Evolutionary conservation across 1,140 invertebrate species (phyloP).

Genomic region (Cydia pomonella): DNA sequence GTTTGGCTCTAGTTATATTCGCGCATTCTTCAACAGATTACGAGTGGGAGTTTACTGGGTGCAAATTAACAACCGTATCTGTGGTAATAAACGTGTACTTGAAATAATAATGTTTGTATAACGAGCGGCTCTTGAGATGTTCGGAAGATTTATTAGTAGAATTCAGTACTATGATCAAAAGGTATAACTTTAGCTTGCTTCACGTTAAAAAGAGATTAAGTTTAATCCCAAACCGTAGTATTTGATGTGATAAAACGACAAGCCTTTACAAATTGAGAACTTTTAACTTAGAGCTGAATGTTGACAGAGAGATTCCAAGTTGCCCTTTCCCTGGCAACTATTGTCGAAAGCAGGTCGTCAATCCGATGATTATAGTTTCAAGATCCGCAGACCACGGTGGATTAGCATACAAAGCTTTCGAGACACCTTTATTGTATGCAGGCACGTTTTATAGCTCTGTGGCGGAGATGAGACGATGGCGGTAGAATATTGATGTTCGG

Average conservation of each 20-base stretch:
- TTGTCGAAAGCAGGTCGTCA: conserved; percentile 25
- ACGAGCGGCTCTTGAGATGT: conserved; percentile 8
- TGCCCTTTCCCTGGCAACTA: conserved; percentile 2
- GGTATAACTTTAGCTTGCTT: too few relatives aligned
- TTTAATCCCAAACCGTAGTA: background rate
- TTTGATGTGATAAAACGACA: background rate
- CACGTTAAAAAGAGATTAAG: too few relatives aligned
- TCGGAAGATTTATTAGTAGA: background rate
- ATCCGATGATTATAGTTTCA: conserved; percentile 31
- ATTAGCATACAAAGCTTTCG: conserved; percentile 30
- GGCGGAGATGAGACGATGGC: conserved; percentile 22
- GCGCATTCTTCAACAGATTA: conserved; percentile 18
- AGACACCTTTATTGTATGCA: conserved; percentile 26
- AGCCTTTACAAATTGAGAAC: background rate
- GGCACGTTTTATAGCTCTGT: conserved; percentile 29
- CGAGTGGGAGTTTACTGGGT: conserved; percentile 11
- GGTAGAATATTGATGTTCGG: conserved; percentile 9
- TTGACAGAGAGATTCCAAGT: conserved; percentile 16
- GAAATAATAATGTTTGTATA: background rate
- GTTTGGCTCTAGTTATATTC: conserved; percentile 25
- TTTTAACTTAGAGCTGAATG: background rate
- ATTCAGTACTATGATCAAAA: too few relatives aligned
- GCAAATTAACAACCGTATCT: conserved; percentile 12
- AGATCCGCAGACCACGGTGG: conserved; percentile 5
- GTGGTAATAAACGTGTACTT: conserved; percentile 2